Evolutionary conservation across 2,797 vertebrate species (phyloP).

Genomic region (Dromococcyx pavoninus): DNA sequence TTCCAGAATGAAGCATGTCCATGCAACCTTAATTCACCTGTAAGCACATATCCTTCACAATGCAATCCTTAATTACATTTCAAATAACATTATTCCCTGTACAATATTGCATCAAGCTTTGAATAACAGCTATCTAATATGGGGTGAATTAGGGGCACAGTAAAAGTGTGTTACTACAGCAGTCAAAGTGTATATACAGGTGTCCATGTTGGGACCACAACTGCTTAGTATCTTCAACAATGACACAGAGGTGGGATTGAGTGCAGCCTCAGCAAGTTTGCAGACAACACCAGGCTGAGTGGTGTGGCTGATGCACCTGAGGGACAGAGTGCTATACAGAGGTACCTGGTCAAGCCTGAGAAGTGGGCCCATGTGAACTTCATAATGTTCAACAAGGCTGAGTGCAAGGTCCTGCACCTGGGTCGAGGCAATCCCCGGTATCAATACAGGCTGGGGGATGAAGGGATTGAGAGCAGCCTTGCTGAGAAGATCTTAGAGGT

Average conservation of each 20-base stretch:
- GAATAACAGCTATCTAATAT: not conserved
- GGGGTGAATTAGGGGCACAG: too few relatives aligned
- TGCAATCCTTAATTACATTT: not conserved
- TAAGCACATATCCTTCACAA: not conserved
- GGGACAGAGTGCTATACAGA: not conserved
- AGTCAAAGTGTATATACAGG: not conserved
- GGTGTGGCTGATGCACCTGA: accelerated
- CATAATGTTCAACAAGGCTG: not conserved
- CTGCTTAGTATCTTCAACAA: not conserved
- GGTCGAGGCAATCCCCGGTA: not conserved
- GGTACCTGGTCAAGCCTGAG: not conserved
- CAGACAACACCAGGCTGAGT: not conserved
- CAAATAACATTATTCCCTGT: accelerated
- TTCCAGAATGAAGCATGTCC: not conserved
- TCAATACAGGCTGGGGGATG: not conserved
- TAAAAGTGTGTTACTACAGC: accelerated
- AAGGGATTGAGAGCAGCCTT: not conserved
- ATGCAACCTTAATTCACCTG: not conserved
- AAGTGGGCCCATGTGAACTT: not conserved
- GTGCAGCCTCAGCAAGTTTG: not conserved
- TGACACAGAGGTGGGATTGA: accelerated
- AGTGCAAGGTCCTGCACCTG: not conserved
- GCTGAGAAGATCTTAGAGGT: not conserved
- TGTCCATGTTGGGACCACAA: accelerated
- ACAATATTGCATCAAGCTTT: accelerated